Conservation (phyloP, 2,888 invertebrate genomes). For the Alcis repandata region DNA sequence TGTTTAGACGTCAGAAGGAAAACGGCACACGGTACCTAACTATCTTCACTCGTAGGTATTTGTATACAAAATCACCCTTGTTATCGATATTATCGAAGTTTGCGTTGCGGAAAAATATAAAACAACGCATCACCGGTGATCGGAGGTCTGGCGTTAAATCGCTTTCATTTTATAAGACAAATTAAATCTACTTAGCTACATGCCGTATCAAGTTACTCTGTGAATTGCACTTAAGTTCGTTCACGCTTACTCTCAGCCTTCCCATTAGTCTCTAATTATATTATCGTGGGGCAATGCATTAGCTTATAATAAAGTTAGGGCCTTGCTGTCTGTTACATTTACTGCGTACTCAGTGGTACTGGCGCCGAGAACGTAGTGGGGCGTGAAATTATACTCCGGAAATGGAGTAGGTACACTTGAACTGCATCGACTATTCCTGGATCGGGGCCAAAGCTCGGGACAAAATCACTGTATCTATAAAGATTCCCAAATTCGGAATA, state of each 20-base stretch:
- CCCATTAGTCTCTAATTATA: conserved; percentile 34
- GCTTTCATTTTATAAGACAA: neutral
- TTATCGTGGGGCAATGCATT: conserved; percentile 35
- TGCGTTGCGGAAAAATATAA: neutral
- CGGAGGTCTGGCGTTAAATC: neutral
- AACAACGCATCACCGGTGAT: neutral
- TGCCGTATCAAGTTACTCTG: neutral
- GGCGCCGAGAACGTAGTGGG: conserved; percentile 47
- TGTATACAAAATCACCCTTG: neutral
- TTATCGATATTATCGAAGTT: too few relatives aligned
- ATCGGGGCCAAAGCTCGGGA: conserved; percentile 68
- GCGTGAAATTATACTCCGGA: conserved; percentile 66
- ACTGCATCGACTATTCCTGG: conserved; percentile 76
- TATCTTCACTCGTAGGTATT: neutral
- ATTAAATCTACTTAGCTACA: neutral
- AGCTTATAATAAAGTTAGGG: conserved; percentile 34
- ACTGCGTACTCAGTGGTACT: conserved; percentile 27
- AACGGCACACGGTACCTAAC: neutral
- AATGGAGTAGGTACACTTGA: conserved; percentile 79
- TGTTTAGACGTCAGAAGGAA: neutral
- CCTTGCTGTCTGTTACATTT: conserved; percentile 26
- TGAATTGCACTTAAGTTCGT: conserved; percentile 28
- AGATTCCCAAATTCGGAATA: conserved; percentile 30
- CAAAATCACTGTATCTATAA: conserved; percentile 24
- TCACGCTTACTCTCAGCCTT: conserved; percentile 32